Conservation (phyloP, 2,888 invertebrate genomes). For the Diarsia brunnea region DNA sequence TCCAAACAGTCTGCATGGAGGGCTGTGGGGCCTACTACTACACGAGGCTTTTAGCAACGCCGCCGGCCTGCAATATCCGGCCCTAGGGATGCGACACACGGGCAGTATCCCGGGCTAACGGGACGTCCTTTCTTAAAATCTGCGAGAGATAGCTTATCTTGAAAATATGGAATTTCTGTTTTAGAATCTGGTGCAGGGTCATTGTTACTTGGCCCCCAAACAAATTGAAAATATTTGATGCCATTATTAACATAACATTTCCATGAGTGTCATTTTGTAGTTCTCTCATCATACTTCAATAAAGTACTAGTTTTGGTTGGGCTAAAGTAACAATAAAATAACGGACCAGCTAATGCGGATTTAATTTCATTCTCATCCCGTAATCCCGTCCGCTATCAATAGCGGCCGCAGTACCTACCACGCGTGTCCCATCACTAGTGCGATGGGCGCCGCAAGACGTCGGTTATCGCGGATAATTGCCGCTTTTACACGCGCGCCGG, state of each 20-base stretch:
- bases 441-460: conserved; percentile 37
- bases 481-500: conserved; percentile 52
- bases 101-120: conserved; percentile 16
- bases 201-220: background rate
- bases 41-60: conserved; percentile 54
- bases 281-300: too few relatives aligned
- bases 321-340: background rate
- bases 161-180: background rate
- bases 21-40: conserved; percentile 15
- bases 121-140: background rate
- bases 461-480: conserved; percentile 60
- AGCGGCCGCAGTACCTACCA: background rate
- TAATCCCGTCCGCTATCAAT: background rate
- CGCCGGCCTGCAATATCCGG: conserved; percentile 65
- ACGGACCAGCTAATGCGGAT: background rate
- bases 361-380: background rate
- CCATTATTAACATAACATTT: background rate
- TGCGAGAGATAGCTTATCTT: conserved; percentile 1
- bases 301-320: background rate
- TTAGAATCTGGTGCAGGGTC: background rate
- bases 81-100: conserved; percentile 48
- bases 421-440: conserved; percentile 40
- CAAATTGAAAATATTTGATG: background rate
- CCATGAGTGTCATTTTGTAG: background rate
- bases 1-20: conserved; percentile 55